Conservation (phyloP, 2,888 invertebrate genomes). For the Alentia gelatinosa region DNA sequence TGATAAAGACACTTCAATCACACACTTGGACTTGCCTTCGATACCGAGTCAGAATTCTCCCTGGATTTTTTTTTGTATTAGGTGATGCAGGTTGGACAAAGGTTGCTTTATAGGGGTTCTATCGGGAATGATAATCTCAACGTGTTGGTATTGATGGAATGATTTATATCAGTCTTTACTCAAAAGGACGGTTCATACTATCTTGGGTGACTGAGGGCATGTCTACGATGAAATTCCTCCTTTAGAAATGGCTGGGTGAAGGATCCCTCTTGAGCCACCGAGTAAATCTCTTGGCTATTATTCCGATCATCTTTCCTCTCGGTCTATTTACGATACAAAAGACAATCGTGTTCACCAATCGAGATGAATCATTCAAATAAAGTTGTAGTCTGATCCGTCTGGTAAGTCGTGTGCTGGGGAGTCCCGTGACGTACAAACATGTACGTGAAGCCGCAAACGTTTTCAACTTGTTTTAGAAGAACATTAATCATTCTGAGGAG, state of each 20-base stretch:
- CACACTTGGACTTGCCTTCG: neutral
- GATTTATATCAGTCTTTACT: neutral
- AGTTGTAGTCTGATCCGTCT: too few relatives aligned
- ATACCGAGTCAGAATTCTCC: too few relatives aligned
- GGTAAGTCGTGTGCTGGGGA: too few relatives aligned
- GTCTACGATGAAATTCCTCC: neutral
- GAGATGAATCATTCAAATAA: neutral
- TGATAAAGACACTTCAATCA: neutral
- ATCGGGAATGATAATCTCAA: neutral
- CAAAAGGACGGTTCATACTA: neutral
- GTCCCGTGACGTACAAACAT: neutral
- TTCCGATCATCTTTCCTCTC: neutral
- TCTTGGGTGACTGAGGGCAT: neutral
- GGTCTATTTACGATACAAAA: neutral
- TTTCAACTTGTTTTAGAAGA: too few relatives aligned
- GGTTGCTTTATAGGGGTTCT: neutral
- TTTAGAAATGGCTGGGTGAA: neutral
- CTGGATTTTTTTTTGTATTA: neutral
- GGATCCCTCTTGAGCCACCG: neutral
- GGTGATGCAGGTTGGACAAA: neutral
- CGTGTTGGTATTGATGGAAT: neutral
- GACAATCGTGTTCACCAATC: neutral
- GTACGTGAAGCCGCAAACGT: too few relatives aligned
- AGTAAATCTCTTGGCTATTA: neutral
- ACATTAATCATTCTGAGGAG: too few relatives aligned